Percentiles rank a stretch among this genome's conserved stretches.
Conservation (phyloP, 1,140 invertebrate species). For the Bombus sylvicola region DNA sequence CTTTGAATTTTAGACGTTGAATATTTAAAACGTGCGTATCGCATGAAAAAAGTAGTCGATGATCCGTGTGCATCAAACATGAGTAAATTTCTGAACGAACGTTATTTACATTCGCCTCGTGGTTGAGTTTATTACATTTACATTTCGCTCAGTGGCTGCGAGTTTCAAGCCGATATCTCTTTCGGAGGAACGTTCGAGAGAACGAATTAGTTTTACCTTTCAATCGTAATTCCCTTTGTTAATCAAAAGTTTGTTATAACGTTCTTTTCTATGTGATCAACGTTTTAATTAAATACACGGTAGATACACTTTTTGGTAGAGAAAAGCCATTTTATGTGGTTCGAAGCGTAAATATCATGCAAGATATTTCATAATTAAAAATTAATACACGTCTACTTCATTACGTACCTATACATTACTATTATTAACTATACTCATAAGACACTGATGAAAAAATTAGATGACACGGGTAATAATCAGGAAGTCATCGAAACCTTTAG, state of each 20-base stretch:
- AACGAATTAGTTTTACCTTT: neutral
- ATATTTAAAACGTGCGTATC: neutral
- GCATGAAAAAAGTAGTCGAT: neutral
- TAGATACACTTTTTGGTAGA: too few species aligned
- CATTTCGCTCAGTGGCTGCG: neutral
- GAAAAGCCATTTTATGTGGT: too few species aligned
- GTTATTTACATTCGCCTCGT: conserved; percentile 4
- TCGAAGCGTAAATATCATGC: too few species aligned
- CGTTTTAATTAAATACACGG: too few species aligned
- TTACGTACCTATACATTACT: too few species aligned
- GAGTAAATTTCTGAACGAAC: neutral
- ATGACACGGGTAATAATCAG: too few species aligned
- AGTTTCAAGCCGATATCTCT: neutral
- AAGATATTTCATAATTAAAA: too few species aligned
- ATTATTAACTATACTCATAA: too few species aligned
- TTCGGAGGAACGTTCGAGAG: too few species aligned
- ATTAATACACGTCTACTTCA: too few species aligned
- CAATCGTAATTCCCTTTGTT: neutral
- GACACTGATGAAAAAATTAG: too few species aligned
- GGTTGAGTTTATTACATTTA: conserved; percentile 26
- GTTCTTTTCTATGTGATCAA: neutral
- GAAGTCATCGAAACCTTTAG: too few species aligned
- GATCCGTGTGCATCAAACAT: neutral
- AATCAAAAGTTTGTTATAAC: neutral
- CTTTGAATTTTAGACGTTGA: neutral